These are phyloP conservation scores for Mesocentrotus franciscanus DNA, from an alignment of 53 echinoderm and acorn worm genomes.

Conservation along the genomic window DNA sequence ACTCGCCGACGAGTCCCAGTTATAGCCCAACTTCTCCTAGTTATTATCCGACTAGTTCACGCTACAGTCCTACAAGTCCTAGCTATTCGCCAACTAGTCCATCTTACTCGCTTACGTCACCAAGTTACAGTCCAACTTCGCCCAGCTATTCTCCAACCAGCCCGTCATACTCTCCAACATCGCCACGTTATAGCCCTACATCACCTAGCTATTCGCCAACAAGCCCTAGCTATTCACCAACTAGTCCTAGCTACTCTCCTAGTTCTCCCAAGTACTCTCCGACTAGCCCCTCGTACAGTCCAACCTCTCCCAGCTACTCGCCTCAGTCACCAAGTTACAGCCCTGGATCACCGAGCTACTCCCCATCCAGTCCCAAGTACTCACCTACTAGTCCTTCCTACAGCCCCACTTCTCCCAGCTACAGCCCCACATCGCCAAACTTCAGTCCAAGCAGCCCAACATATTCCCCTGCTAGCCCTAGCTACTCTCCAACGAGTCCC, in stretches of 20 bases:
- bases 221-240: slow-evolving; percentile 89
- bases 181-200: slow-evolving; percentile 92
- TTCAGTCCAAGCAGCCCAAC: slow-evolving; percentile 95
- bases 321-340: slow-evolving; percentile 97
- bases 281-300: slow-evolving; percentile 92
- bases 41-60: slow-evolving; percentile 90
- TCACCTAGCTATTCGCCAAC: slow-evolving; percentile 98
- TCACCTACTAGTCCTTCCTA: slow-evolving; percentile 94
- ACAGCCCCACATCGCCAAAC: slow-evolving; percentile 95
- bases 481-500: slow-evolving; percentile 96
- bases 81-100: slow-evolving; percentile 98
- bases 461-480: slow-evolving; percentile 98
- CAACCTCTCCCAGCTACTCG: slow-evolving; percentile 87
- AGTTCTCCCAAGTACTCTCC: slow-evolving; percentile 96
- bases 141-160: slow-evolving; percentile 96
- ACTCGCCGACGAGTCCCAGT: slow-evolving; percentile 89
- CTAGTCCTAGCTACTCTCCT: slow-evolving; percentile 90
- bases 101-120: slow-evolving; percentile 95
- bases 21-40: slow-evolving; percentile 96
- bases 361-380: slow-evolving; percentile 95
- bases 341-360: slow-evolving; percentile 95
- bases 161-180: slow-evolving; percentile 94
- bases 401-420: slow-evolving; percentile 89
- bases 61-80: slow-evolving; percentile 94
- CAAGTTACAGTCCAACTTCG: slow-evolving; percentile 92